Conservation (phyloP, 1,140 invertebrate genomes). For the Drosophila kohkoa region DNA sequence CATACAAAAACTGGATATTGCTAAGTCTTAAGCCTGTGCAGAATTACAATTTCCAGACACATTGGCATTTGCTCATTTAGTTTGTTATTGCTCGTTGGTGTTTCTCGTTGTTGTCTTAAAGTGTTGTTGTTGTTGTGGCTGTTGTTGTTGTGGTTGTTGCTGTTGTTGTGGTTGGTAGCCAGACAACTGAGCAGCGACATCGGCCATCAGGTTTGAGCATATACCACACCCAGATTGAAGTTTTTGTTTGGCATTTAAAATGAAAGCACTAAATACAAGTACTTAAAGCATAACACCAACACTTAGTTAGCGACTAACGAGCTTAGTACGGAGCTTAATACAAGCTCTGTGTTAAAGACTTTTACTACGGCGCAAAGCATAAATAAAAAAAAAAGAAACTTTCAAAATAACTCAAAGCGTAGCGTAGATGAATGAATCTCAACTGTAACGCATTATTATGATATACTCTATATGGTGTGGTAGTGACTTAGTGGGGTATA, state of each 20-base stretch:
- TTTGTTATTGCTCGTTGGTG: slow-evolving; percentile 1
- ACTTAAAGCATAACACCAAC: slow-evolving; percentile 18
- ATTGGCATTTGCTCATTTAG: slow-evolving; percentile 36
- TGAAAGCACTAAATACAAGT: slow-evolving; percentile 24
- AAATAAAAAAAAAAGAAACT: slow-evolving; percentile 24
- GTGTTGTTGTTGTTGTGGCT: background rate
- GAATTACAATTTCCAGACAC: slow-evolving; percentile 49
- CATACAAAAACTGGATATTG: slow-evolving; percentile 34
- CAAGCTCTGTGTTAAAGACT: slow-evolving; percentile 2
- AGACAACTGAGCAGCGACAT: slow-evolving; percentile 11
- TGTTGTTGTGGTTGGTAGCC: slow-evolving; percentile 10
- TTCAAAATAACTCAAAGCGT: slow-evolving; percentile 34
- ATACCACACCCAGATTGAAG: slow-evolving; percentile 44
- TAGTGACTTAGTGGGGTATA: background rate
- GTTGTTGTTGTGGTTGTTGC: background rate
- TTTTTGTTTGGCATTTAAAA: slow-evolving; percentile 48
- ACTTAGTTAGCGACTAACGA: slow-evolving; percentile 10
- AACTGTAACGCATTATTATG: slow-evolving; percentile 34
- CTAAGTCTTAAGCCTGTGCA: slow-evolving; percentile 19
- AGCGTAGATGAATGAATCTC: slow-evolving; percentile 29
- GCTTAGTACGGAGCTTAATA: slow-evolving; percentile 11
- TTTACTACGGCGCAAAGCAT: slow-evolving; percentile 3
- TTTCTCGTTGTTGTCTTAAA: background rate
- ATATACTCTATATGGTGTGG: slow-evolving; percentile 2
- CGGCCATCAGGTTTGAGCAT: slow-evolving; percentile 35